A percentile compares a stretch with the other conserved stretches of the same genome.
Conservation (phyloP, 2,888 invertebrate genomes). For the Cordilura impudica region DNA sequence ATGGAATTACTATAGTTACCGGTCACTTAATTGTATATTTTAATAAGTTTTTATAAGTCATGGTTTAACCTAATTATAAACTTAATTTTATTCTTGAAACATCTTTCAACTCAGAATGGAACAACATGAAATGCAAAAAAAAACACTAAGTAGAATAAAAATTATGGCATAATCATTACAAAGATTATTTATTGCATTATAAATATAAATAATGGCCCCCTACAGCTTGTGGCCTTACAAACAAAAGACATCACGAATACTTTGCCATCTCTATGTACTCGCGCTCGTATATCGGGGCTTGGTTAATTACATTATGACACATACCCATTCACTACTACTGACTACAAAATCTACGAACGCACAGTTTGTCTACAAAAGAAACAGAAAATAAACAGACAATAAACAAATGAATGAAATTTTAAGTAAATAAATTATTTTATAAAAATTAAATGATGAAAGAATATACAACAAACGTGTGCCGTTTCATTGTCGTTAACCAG, state of each 20-base stretch:
- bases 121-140: too few relatives aligned
- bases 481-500: conserved; percentile 37
- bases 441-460: not conserved
- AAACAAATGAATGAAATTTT: conserved; percentile 26
- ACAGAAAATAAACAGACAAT: conserved; percentile 20
- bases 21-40: too few relatives aligned
- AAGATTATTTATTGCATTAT: not conserved
- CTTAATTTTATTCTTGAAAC: too few relatives aligned
- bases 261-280: too few relatives aligned
- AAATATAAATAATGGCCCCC: not conserved
- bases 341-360: conserved; percentile 8
- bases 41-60: too few relatives aligned
- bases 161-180: not conserved
- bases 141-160: not conserved
- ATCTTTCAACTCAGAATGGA: too few relatives aligned
- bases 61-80: too few relatives aligned
- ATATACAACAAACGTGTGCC: conserved; percentile 20
- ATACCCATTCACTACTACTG: conserved; percentile 28
- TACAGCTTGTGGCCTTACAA: not conserved
- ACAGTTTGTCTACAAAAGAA: conserved; percentile 19
- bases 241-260: too few relatives aligned
- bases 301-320: conserved; percentile 46
- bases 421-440: conserved; percentile 27
- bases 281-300: conserved; percentile 30
- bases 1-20: too few relatives aligned